Conservation (phyloP, 1,140 invertebrate species). For the Lineus longissimus region DNA sequence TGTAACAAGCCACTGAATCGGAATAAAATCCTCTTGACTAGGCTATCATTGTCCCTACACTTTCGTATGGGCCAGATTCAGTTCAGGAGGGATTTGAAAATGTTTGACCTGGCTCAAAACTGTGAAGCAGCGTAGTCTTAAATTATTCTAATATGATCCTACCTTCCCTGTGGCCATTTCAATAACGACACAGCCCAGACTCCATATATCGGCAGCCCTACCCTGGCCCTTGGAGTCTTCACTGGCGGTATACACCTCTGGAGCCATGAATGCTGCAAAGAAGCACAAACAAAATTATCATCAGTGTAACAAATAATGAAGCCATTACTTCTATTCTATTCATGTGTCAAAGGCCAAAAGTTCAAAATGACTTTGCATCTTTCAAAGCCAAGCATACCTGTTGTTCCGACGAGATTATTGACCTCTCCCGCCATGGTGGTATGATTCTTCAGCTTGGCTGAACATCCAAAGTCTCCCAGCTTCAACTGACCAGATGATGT, state of each 20-base stretch:
- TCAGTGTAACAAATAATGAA: too few species aligned
- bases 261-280: slow-evolving; percentile 63
- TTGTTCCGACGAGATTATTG: slow-evolving; percentile 44
- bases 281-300: neutral
- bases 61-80: too few species aligned
- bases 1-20: too few species aligned
- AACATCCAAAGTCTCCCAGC: slow-evolving; percentile 53
- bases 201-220: slow-evolving; percentile 86
- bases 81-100: too few species aligned
- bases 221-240: slow-evolving; percentile 35
- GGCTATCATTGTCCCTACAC: too few species aligned
- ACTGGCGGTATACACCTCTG: slow-evolving; percentile 54
- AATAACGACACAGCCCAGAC: slow-evolving; percentile 94
- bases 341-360: too few species aligned
- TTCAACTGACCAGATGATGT: slow-evolving; percentile 46
- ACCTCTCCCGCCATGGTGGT: slow-evolving; percentile 50
- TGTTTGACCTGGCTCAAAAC: too few species aligned
- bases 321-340: too few species aligned
- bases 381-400: slow-evolving; percentile 39
- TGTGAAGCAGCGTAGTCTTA: too few species aligned
- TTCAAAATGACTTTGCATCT: too few species aligned
- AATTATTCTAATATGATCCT: neutral
- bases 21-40: too few species aligned
- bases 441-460: slow-evolving; percentile 49
- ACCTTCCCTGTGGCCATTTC: slow-evolving; percentile 97